phyloP scores from a whole-genome alignment of 2,797 vertebrate genomes.

The Dallia pectoralis region DNA sequence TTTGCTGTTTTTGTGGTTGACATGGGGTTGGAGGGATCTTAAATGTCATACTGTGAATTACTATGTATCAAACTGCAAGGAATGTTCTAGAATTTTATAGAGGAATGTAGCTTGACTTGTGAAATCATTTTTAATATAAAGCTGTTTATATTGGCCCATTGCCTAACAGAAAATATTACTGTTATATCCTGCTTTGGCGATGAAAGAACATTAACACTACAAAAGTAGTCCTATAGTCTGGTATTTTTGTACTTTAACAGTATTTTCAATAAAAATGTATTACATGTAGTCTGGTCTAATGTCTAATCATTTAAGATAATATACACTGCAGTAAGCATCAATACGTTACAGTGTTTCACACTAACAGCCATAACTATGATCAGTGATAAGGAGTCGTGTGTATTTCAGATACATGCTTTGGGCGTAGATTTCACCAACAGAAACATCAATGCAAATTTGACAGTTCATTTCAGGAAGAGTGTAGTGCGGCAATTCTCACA shows the following conservation, averaged over 20 bases:
- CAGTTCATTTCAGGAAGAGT: no score
- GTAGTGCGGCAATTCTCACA: no score
- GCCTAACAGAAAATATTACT: background rate
- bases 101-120: background rate
- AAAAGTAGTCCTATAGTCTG: background rate
- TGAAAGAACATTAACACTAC: background rate
- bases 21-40: no score
- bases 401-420: no score
- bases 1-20: no score
- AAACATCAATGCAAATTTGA: no score
- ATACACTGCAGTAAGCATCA: background rate
- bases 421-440: no score
- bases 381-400: background rate
- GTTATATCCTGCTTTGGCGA: background rate
- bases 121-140: background rate
- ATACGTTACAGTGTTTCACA: background rate
- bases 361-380: background rate
- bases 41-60: background rate
- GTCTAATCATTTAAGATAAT: background rate
- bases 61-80: background rate
- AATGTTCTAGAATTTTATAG: background rate
- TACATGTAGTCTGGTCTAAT: slow-evolving; percentile 26
- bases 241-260: background rate
- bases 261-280: slow-evolving; percentile 61
- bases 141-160: background rate